A percentile compares a stretch with the other conserved stretches of the same genome.
Evolutionary conservation across 2,797 vertebrate species (phyloP).

Genomic region (Ciconia nigra): DNA sequence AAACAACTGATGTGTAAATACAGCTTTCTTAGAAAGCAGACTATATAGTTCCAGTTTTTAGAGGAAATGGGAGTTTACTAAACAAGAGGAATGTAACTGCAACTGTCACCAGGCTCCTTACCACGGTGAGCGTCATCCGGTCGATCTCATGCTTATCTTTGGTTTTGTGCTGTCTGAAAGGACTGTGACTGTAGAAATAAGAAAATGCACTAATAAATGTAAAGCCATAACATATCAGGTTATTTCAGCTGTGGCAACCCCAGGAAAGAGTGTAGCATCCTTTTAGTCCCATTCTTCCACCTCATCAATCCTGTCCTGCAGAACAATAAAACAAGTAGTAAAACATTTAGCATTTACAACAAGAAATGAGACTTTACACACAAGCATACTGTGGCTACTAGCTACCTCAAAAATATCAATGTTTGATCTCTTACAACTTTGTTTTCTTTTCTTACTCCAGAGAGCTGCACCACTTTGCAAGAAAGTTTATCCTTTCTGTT

Average conservation of each 20-base stretch:
- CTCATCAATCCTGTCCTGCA: not conserved
- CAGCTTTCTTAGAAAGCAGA: not conserved
- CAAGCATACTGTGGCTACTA: too few relatives aligned
- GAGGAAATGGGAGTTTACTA: not conserved
- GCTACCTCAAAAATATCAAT: not conserved
- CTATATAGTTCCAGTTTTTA: not conserved
- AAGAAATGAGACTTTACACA: not conserved
- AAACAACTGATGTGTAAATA: not conserved
- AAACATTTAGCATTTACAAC: not conserved
- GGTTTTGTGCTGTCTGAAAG: slow-evolving; percentile 98
- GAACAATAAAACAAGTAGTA: not conserved
- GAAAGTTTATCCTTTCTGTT: not conserved
- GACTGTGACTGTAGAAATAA: slow-evolving; percentile 86
- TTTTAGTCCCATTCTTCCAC: not conserved
- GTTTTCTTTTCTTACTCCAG: not conserved
- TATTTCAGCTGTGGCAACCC: not conserved
- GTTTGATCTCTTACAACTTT: not conserved
- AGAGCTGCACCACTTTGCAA: not conserved
- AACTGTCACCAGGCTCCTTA: slow-evolving; percentile 68
- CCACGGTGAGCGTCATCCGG: slow-evolving; percentile 97
- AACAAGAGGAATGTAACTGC: not conserved
- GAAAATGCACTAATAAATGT: not conserved
- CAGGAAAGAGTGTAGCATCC: not conserved
- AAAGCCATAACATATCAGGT: not conserved
- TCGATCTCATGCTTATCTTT: slow-evolving; percentile 99